A percentile compares a stretch with the other conserved stretches of the same genome.
Conservation (phyloP, 2,797 vertebrate genomes). For the Enteromius viviparus region DNA sequence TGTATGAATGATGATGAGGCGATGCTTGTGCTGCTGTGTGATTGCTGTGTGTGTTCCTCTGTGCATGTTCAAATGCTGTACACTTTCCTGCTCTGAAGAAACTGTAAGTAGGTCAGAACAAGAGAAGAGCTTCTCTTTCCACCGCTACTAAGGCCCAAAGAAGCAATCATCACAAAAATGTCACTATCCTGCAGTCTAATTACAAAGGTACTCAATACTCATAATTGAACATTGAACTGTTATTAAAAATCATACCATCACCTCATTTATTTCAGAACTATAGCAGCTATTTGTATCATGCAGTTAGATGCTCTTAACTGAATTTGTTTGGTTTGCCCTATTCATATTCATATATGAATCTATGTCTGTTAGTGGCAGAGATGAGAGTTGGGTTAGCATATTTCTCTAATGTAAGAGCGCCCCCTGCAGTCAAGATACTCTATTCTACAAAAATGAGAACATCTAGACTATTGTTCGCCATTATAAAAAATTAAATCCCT, state of each 20-base stretch:
- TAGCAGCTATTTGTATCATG: background rate
- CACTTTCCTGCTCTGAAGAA: conserved; percentile 39
- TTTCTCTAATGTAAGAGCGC: conserved; percentile 42
- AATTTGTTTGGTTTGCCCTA: background rate
- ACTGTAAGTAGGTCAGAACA: conserved; percentile 56
- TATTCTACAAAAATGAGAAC: background rate
- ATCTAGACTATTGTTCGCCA: background rate
- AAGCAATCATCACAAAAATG: background rate
- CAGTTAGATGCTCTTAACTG: background rate
- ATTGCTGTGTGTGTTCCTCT: conserved; percentile 17
- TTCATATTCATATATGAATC: background rate
- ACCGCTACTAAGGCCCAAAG: conserved; percentile 15
- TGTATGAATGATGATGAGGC: background rate
- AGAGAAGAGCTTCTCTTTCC: conserved; percentile 45
- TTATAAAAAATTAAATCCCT: background rate
- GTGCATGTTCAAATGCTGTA: conserved; percentile 30
- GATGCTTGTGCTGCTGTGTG: conserved; percentile 11
- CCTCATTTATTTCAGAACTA: background rate
- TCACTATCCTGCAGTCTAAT: conserved; percentile 12
- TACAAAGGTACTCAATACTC: conserved; percentile 5
- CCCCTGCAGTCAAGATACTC: conserved; percentile 28
- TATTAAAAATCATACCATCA: background rate
- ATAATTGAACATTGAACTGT: background rate
- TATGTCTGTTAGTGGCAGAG: background rate
- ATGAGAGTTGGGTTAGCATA: background rate